Evolutionary conservation across 2,797 vertebrate genomes (phyloP).

Genomic region (Siniperca obscura): DNA sequence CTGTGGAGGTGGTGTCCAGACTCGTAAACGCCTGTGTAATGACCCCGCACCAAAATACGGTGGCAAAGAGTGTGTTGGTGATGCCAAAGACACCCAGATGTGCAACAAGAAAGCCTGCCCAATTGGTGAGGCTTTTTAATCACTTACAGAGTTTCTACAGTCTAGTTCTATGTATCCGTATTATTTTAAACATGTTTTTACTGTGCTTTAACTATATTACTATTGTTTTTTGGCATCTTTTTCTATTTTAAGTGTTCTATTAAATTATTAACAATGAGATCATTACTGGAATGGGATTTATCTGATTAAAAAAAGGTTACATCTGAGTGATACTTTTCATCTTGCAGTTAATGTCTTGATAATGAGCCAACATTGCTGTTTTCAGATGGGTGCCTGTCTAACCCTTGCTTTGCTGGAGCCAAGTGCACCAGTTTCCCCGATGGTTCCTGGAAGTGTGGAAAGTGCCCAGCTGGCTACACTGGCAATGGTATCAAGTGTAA

Average conservation of each 20-base stretch:
- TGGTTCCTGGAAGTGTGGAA: conserved; percentile 96
- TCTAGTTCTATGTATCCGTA: background rate
- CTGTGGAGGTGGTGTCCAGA: conserved; percentile 93
- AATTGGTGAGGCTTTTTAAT: conserved; percentile 86
- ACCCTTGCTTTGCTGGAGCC: conserved; percentile 94
- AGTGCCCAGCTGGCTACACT: conserved; percentile 92
- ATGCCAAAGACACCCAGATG: conserved; percentile 86
- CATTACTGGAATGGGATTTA: background rate
- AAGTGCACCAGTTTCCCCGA: conserved; percentile 94
- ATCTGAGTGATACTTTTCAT: conserved; percentile 20
- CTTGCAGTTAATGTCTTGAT: conserved; percentile 10
- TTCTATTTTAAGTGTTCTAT: background rate
- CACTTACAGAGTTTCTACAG: background rate
- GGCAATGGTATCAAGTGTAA: conserved; percentile 94
- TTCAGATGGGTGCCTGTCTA: conserved; percentile 96
- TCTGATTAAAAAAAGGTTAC: conserved; percentile 6
- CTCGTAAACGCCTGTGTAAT: conserved; percentile 93
- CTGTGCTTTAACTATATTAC: background rate
- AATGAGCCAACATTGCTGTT: conserved; percentile 44
- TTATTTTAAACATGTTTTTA: conserved; percentile 1
- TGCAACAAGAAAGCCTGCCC: conserved; percentile 96
- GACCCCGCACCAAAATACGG: conserved; percentile 90
- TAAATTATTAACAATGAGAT: conserved; percentile 20
- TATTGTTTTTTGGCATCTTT: conserved; percentile 14
- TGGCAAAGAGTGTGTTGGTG: conserved; percentile 94